These are phyloP conservation scores for Adelphocoris suturalis DNA, from an alignment of 2,888 invertebrate species.

Conservation along the genomic window DNA sequence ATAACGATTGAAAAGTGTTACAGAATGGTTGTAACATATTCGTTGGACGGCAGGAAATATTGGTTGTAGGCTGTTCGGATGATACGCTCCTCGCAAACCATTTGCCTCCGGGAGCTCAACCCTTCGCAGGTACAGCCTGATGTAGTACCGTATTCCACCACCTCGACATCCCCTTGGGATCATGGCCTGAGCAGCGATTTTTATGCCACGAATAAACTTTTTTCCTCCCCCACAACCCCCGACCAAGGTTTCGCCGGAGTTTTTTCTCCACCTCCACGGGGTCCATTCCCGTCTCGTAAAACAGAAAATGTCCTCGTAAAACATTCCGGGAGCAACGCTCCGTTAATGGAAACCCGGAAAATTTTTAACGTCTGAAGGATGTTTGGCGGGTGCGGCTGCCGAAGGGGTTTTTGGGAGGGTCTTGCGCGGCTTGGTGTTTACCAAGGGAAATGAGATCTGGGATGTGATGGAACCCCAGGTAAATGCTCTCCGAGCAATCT, in stretches of 20 bases:
- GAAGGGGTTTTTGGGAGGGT: neutral
- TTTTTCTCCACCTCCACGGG: neutral
- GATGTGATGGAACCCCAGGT: neutral
- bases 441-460: conserved; percentile 27
- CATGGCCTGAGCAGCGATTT: conserved; percentile 22
- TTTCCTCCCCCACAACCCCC: neutral
- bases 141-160: neutral
- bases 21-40: neutral
- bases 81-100: neutral
- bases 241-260: neutral
- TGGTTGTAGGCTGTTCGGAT: neutral
- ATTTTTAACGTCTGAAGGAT: conserved; percentile 12
- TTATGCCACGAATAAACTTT: conserved; percentile 35
- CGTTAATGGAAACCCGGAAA: conserved; percentile 17
- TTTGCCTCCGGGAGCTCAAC: neutral
- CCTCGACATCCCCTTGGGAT: conserved; percentile 27
- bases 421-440: neutral
- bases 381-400: neutral
- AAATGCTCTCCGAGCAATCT: neutral
- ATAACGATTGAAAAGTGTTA: neutral
- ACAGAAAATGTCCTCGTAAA: conserved; percentile 35
- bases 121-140: conserved; percentile 15
- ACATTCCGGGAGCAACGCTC: conserved; percentile 11
- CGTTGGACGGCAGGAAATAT: neutral
- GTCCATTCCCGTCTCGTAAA: neutral